Percentiles rank a stretch among this genome's conserved stretches.
phyloP scores from a whole-genome alignment of 2,888 invertebrate species.

The Mechanitis mazaeus region DNA sequence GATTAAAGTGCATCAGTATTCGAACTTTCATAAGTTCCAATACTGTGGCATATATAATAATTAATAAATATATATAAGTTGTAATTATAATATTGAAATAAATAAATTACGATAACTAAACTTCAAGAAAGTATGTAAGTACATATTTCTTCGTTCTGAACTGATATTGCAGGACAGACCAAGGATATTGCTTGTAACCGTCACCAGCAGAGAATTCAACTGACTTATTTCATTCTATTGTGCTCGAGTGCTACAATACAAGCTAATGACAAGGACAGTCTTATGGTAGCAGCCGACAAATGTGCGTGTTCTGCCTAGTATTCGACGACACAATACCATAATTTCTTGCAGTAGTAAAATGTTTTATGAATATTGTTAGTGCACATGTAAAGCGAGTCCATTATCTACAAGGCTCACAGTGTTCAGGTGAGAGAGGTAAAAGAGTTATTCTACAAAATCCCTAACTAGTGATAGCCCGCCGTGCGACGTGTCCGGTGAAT shows the following conservation, averaged over 20 bases:
- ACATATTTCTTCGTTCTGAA: slow-evolving; percentile 42
- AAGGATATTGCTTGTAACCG: slow-evolving; percentile 71
- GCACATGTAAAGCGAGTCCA: slow-evolving; percentile 10
- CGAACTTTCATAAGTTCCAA: too few species aligned
- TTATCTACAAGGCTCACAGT: slow-evolving; percentile 23
- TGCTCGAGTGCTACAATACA: slow-evolving; percentile 41
- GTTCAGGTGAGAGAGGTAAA: slow-evolving; percentile 42
- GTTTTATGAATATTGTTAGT: slow-evolving; percentile 2
- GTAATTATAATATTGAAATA: neutral
- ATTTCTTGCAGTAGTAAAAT: neutral
- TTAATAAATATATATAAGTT: neutral
- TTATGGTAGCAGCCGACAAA: slow-evolving; percentile 14
- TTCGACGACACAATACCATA: neutral
- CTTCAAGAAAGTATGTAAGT: slow-evolving; percentile 2
- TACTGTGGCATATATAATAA: too few species aligned
- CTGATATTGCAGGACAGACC: slow-evolving; percentile 61
- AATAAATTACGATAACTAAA: neutral
- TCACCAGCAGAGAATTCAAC: slow-evolving; percentile 58
- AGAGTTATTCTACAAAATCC: slow-evolving; percentile 66
- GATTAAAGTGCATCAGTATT: too few species aligned
- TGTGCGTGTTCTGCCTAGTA: neutral
- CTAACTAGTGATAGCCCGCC: slow-evolving; percentile 64
- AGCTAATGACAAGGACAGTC: slow-evolving; percentile 29
- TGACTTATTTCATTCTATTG: slow-evolving; percentile 48
- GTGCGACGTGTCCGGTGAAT: slow-evolving; percentile 72